These are phyloP conservation scores for Meandrusa payeni DNA, from an alignment of 2,888 invertebrate species.

Conservation along the genomic window DNA sequence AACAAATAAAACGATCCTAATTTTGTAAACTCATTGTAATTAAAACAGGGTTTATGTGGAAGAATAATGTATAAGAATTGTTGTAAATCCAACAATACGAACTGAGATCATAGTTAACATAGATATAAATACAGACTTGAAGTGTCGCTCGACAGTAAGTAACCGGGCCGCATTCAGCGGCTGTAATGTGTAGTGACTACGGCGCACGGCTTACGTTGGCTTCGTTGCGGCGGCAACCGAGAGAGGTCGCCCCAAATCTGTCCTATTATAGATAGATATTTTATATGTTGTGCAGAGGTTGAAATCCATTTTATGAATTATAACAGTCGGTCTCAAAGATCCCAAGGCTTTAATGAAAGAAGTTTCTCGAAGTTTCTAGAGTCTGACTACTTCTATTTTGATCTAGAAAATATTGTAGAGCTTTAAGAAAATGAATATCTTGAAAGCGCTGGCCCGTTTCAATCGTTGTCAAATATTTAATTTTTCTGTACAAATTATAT, in stretches of 20 bases:
- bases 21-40: constrained; percentile 15
- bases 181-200: constrained; percentile 73
- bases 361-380: constrained; percentile 1
- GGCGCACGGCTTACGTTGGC: constrained; percentile 74
- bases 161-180: constrained; percentile 44
- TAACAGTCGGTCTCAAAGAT: constrained; percentile 18
- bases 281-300: constrained; percentile 31
- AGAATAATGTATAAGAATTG: constrained; percentile 13
- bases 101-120: constrained; percentile 28
- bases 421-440: constrained; percentile 11
- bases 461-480: constrained; percentile 5
- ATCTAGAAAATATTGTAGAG: constrained; percentile 13
- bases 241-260: constrained; percentile 40
- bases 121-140: constrained; percentile 52
- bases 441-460: constrained; percentile 15
- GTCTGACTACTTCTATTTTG: constrained; percentile 11
- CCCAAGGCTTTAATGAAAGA: constrained; percentile 4
- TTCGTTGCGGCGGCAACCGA: constrained; percentile 59
- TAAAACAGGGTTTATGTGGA: constrained; percentile 18
- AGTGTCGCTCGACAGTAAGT: constrained; percentile 75
- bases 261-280: constrained; percentile 31
- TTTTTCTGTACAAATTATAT: constrained; percentile 19
- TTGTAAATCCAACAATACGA: constrained; percentile 33
- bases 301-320: constrained; percentile 20
- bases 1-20: constrained; percentile 1